Evolutionary conservation across 2,888 invertebrate genomes (phyloP).

Genomic region (Epinotia nisella): DNA sequence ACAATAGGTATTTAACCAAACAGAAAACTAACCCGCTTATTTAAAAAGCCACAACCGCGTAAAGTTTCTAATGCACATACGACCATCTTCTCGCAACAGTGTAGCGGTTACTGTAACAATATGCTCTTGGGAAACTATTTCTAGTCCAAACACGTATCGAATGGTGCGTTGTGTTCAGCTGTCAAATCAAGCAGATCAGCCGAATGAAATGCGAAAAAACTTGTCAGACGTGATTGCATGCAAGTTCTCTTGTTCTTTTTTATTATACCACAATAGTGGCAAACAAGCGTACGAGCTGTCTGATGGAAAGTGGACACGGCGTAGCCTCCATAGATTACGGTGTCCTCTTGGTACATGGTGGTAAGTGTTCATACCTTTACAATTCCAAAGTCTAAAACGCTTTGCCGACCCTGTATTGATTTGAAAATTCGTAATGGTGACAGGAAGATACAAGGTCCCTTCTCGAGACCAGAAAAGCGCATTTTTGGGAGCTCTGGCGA

Average conservation of each 20-base stretch:
- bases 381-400: too few species aligned
- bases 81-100: background rate
- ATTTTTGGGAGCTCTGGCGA: too few species aligned
- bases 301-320: background rate
- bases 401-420: too few species aligned
- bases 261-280: background rate
- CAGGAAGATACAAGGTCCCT: too few species aligned
- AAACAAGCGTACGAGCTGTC: background rate
- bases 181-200: slow-evolving; percentile 35
- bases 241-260: slow-evolving; percentile 8
- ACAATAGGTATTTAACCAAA: slow-evolving; percentile 25
- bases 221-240: slow-evolving; percentile 5
- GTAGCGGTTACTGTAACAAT: slow-evolving; percentile 35
- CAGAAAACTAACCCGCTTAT: background rate
- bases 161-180: slow-evolving; percentile 39
- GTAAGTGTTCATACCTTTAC: too few species aligned
- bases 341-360: too few species aligned
- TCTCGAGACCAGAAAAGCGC: too few species aligned
- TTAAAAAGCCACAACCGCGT: background rate
- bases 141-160: slow-evolving; percentile 40
- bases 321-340: too few species aligned
- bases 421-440: too few species aligned
- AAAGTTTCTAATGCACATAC: background rate
- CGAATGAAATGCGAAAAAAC: slow-evolving; percentile 28
- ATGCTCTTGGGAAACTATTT: slow-evolving; percentile 43